Base-by-base conservation (phyloP, 2,113 vertebrate species). In the Silurus meridionalis region DNA sequence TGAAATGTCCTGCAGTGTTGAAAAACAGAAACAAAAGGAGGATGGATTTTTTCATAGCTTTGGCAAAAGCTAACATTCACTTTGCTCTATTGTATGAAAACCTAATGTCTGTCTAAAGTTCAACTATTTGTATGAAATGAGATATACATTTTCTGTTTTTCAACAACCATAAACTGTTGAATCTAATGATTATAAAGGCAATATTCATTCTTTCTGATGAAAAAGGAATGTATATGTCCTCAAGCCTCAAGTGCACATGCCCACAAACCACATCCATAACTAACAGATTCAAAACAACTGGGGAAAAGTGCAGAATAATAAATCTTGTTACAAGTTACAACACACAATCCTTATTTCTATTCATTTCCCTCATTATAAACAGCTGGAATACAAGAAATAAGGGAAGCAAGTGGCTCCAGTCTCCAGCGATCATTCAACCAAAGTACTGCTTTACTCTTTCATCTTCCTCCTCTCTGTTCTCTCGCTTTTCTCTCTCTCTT, bases 1-100 rank as follows among this genome's bases (percentile, higher is more conserved):
- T 89, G 81, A 91, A 93, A 93, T 91, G 92, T 83, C 91, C 91
- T 79, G 66, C 86, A 86, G 89, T 83, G 77, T 79, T 78, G 67
- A 78, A 19, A 83, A 88, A 64, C 25, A 53, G 28, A 48, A 80
- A 83, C 61, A 81, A 58, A 67, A 83, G 28, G n/a, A 6, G 61
- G 53, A 80, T 19, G 69, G 81, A 48, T 46, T 50, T 74, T 74
- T 75, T 67, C 14, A 85, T 78, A 83, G 82, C 83, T 82, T 50
- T 23, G 53, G 57, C 15, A 69, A 79, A 25, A 71, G 19, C 19
- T 7, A 55, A 52, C 15, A 78, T 17, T 79, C 74, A 57, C 55
- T 79, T 50, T 60, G 46, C 6, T 13, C 17, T 23, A 60, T 46
- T 37, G 52, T 5, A 50, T 55, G 66, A 37, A 37, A 55, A 55